Conservation (phyloP, 2,888 invertebrate species). For the Diachrysia chrysitis region DNA sequence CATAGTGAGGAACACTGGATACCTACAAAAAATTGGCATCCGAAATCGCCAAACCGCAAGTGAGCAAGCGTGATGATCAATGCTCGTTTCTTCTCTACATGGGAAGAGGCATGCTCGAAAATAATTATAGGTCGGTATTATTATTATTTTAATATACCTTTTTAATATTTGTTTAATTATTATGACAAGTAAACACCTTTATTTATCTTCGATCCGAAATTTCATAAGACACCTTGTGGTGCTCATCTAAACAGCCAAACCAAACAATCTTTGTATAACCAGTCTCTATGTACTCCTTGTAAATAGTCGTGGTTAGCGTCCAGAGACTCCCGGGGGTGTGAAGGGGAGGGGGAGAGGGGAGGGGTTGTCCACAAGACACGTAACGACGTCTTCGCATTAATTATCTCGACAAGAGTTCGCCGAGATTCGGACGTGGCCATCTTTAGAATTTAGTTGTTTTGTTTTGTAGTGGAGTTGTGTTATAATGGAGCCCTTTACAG, state of each 20-base stretch:
- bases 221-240: no score
- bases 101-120: no score
- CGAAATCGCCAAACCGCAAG: no score
- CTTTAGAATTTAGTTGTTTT: slow-evolving; percentile 61
- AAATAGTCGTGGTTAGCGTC: slow-evolving; percentile 53
- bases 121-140: no score
- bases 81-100: no score
- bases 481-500: not conserved
- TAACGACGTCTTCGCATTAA: slow-evolving; percentile 76
- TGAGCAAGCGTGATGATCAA: no score
- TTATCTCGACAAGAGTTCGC: slow-evolving; percentile 63
- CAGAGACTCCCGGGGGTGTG: slow-evolving; percentile 35
- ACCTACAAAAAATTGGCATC: no score
- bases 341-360: slow-evolving; percentile 5
- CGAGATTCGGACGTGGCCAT: slow-evolving; percentile 68
- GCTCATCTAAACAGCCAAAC: not conserved
- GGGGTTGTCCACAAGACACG: slow-evolving; percentile 61
- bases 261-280: slow-evolving; percentile 23
- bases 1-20: no score
- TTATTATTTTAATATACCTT: no score
- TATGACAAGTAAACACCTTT: no score
- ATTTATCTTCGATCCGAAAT: no score
- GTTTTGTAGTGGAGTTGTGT: slow-evolving; percentile 38
- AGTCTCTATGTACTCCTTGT: slow-evolving; percentile 38
- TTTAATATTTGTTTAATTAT: no score